Percentiles rank a stretch among this genome's conserved stretches.
phyloP scores from a whole-genome alignment of 2,113 vertebrate genomes.

The Serinus canaria region DNA sequence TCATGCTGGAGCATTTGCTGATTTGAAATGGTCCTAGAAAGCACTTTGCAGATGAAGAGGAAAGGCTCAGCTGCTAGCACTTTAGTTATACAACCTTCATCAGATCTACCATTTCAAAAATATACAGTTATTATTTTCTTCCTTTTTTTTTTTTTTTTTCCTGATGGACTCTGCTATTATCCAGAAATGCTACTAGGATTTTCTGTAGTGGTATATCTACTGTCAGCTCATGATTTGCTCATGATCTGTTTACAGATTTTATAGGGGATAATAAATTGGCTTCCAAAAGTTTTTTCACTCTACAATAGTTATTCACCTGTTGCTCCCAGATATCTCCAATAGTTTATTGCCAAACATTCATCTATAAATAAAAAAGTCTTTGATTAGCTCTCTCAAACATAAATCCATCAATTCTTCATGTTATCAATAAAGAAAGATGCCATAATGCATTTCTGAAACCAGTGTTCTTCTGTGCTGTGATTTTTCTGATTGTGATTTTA shows the following conservation, averaged over 20 bases:
- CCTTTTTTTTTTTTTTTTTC: background rate
- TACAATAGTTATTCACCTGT: background rate
- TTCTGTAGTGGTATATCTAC: background rate
- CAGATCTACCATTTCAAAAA: background rate
- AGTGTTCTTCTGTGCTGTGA: background rate
- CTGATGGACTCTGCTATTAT: background rate
- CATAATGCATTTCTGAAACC: background rate
- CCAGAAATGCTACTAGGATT: background rate
- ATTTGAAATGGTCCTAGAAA: background rate
- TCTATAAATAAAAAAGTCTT: background rate
- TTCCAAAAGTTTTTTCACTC: background rate
- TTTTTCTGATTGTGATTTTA: background rate
- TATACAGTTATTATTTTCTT: background rate
- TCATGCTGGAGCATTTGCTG: background rate
- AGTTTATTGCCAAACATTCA: background rate
- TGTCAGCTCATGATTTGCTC: background rate
- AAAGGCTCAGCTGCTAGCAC: background rate
- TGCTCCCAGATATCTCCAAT: background rate
- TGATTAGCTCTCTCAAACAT: background rate
- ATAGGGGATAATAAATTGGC: background rate
- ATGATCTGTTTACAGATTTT: background rate
- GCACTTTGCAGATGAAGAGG: background rate
- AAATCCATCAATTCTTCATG: background rate
- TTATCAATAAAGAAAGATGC: background rate
- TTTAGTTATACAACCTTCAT: background rate